phyloP scores from a whole-genome alignment of 2,113 vertebrate species.

The Gracilinanus agilis region DNA sequence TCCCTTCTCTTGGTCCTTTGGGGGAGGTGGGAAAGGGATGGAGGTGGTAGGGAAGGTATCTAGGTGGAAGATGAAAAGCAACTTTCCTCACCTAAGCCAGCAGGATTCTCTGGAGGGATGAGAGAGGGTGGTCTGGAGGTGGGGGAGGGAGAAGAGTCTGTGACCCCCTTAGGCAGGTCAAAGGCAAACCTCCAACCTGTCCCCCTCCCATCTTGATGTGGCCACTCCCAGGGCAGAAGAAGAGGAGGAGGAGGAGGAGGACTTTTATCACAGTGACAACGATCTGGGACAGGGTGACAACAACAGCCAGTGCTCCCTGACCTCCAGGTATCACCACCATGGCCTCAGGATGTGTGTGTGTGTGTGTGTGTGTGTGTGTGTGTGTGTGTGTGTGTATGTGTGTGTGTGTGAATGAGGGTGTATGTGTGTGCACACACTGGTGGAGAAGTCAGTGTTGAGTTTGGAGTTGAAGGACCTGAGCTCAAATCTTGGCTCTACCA shows the following conservation, averaged over 20 bases:
- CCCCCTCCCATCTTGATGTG: neutral
- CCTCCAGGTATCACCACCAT: constrained; percentile 53
- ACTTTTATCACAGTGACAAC: constrained; percentile 73
- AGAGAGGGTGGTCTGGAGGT: neutral
- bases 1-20: neutral
- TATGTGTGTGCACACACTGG: neutral
- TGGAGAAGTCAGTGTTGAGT: neutral
- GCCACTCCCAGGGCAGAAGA: constrained; percentile 68
- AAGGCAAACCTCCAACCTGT: neutral
- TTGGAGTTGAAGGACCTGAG: neutral
- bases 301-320: constrained; percentile 72
- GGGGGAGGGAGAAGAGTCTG: neutral
- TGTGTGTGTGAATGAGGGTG: neutral
- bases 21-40: neutral
- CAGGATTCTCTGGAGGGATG: neutral
- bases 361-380: neutral
- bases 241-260: constrained; percentile 45
- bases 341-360: neutral
- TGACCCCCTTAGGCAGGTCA: neutral
- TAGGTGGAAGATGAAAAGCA: neutral
- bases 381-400: neutral
- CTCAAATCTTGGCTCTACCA: neutral
- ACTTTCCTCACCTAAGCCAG: neutral
- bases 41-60: neutral
- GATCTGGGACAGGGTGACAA: constrained; percentile 73